A percentile compares a stretch with the other conserved stretches of the same genome.
Evolutionary conservation across 2,888 invertebrate genomes (phyloP).

Genomic region (Ariolimax columbianus): DNA sequence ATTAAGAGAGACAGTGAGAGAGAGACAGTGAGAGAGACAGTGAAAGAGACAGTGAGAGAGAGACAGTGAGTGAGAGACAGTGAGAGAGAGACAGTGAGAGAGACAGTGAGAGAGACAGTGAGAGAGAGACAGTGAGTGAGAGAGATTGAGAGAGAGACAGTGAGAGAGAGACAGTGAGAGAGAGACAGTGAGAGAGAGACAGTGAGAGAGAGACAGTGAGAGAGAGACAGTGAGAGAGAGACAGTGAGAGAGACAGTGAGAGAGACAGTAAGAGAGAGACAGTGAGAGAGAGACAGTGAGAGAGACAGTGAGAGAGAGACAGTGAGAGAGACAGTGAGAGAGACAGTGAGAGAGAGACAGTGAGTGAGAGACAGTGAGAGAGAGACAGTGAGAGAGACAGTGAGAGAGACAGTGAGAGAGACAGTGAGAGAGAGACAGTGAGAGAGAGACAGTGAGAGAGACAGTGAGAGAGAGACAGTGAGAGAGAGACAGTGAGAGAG

Average conservation of each 20-base stretch:
- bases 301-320: background rate
- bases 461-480: background rate
- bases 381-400: background rate
- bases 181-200: too few species aligned
- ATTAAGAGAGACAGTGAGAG: slow-evolving; percentile 17
- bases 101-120: slow-evolving; percentile 5
- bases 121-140: too few species aligned
- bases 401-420: background rate
- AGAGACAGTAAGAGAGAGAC: background rate
- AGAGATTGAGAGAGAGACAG: background rate
- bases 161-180: background rate
- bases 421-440: background rate
- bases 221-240: background rate
- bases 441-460: background rate
- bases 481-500: background rate
- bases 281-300: too few species aligned
- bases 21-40: slow-evolving; percentile 34
- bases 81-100: slow-evolving; percentile 30
- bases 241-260: background rate
- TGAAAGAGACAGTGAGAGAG: slow-evolving; percentile 37
- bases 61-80: background rate
- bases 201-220: too few species aligned
- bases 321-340: background rate
- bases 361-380: background rate
- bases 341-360: background rate